A percentile compares a stretch with the other conserved stretches of the same genome.
Conservation (phyloP, 2,888 invertebrate species). For the Rhaphigaster nebulosa region DNA sequence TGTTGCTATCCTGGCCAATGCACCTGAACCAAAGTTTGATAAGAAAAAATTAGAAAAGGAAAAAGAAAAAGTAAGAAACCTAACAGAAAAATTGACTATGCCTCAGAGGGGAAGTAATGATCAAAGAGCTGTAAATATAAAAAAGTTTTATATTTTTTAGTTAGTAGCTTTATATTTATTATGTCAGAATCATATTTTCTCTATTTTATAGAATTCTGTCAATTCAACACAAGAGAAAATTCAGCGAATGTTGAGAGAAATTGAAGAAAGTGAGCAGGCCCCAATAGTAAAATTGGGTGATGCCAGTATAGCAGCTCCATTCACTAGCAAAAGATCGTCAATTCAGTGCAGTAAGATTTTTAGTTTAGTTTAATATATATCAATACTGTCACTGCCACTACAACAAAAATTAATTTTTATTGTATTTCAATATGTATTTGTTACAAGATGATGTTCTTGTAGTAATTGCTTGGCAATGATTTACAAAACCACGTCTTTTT, state of each 20-base stretch:
- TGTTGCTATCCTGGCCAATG: constrained; percentile 89
- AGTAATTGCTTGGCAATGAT: too few species aligned
- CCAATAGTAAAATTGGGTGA: constrained; percentile 96
- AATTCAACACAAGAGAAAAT: constrained; percentile 71
- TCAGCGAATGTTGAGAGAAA: constrained; percentile 83
- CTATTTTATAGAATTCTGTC: constrained; percentile 65
- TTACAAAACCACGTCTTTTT: too few species aligned
- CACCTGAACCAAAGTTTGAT: constrained; percentile 75
- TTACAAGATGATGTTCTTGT: too few species aligned
- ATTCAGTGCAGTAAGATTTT: constrained; percentile 88
- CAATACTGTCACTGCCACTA: too few species aligned
- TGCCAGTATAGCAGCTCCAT: constrained; percentile 99
- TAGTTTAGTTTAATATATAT: neutral
- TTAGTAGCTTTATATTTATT: neutral
- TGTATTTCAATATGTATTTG: too few species aligned
- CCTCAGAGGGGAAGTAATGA: constrained; percentile 62
- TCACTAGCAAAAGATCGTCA: constrained; percentile 96
- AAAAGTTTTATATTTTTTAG: neutral
- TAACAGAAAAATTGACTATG: constrained; percentile 62
- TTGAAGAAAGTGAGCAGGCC: constrained; percentile 88
- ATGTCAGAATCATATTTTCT: neutral
- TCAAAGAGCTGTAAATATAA: constrained; percentile 64
- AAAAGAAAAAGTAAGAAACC: constrained; percentile 63
- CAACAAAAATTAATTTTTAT: too few species aligned
- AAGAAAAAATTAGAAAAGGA: constrained; percentile 68